Evolutionary conservation across 2,797 vertebrate genomes (phyloP).

Genomic region (Diplodus puntazzo): DNA sequence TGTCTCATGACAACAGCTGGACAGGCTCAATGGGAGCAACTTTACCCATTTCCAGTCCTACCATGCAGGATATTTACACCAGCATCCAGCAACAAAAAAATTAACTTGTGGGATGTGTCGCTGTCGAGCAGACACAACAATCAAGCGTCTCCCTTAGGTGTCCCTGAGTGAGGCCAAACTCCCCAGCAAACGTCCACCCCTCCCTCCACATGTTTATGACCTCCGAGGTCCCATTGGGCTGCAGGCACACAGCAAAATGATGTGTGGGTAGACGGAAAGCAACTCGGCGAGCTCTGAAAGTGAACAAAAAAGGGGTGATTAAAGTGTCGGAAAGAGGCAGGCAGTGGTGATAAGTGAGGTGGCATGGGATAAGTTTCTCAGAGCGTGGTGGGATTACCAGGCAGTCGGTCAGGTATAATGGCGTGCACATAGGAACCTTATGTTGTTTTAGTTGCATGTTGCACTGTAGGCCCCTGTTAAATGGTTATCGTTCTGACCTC

Average conservation of each 20-base stretch:
- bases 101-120: constrained; percentile 49
- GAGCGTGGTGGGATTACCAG: constrained; percentile 68
- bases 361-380: constrained; percentile 65
- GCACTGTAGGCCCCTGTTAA: constrained; percentile 15
- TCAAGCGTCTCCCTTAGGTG: constrained; percentile 59
- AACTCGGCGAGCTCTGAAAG: constrained; percentile 59
- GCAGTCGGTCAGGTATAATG: constrained; percentile 60
- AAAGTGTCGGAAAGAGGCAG: constrained; percentile 80
- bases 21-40: constrained; percentile 50
- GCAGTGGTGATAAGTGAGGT: constrained; percentile 81
- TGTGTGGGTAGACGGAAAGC: constrained; percentile 81
- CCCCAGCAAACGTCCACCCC: constrained; percentile 42
- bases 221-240: constrained; percentile 51
- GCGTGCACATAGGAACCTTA: constrained; percentile 27
- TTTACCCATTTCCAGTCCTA: constrained; percentile 51
- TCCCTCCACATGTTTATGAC: constrained; percentile 72
- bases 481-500: constrained; percentile 39
- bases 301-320: constrained; percentile 74
- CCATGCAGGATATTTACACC: constrained; percentile 72
- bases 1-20: constrained; percentile 73
- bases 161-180: constrained; percentile 68
- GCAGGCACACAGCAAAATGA: constrained; percentile 70
- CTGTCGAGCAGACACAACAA: constrained; percentile 50
- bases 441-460: constrained; percentile 27
- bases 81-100: constrained; percentile 67